Evolutionary conservation across 2,113 vertebrate genomes (phyloP).

Genomic region (Orthochromis malagaraziensis): DNA sequence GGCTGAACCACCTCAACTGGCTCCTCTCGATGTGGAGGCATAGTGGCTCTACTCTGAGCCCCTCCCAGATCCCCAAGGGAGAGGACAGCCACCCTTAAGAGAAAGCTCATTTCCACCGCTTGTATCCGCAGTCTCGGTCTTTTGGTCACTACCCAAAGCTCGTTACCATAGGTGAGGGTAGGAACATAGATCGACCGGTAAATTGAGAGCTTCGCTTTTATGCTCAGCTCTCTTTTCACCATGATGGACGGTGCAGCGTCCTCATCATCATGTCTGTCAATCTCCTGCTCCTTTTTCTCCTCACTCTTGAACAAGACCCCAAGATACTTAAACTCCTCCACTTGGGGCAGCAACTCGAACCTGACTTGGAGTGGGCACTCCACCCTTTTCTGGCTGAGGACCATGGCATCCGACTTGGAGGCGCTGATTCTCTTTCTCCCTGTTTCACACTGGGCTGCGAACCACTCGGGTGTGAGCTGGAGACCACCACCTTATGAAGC

Average conservation of each 20-base stretch:
- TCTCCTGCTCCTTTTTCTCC: neutral
- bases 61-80: neutral
- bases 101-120: neutral
- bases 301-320: neutral
- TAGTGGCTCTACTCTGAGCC: neutral
- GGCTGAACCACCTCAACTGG: neutral
- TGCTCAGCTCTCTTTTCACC: neutral
- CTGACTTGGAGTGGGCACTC: neutral
- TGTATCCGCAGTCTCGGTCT: neutral
- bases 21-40: neutral
- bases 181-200: neutral
- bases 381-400: neutral
- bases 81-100: neutral
- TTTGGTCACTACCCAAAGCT: neutral
- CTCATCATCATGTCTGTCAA: neutral
- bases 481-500: neutral
- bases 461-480: neutral
- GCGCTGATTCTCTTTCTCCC: neutral
- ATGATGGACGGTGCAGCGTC: neutral
- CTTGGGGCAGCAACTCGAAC: neutral
- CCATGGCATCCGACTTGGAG: neutral
- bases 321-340: neutral
- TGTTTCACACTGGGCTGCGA: neutral
- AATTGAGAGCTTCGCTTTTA: neutral
- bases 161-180: neutral